phyloP scores from a whole-genome alignment of 1,140 invertebrate genomes.

The Acromyrmex heyeri region DNA sequence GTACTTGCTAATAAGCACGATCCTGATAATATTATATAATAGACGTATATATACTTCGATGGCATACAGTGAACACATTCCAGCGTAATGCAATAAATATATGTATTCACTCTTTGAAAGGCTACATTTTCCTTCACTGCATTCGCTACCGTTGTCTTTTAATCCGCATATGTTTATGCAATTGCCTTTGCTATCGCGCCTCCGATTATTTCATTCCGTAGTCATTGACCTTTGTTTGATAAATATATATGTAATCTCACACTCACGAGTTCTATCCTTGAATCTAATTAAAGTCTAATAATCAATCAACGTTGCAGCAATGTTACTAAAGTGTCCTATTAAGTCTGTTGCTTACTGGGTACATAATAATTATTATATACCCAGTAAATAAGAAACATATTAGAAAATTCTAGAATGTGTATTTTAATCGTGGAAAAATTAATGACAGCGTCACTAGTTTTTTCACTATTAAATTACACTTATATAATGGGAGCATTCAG shows the following conservation, averaged over 20 bases:
- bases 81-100: background rate
- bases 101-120: background rate
- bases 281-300: too few species aligned
- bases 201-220: background rate
- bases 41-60: background rate
- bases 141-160: background rate
- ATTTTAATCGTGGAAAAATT: too few species aligned
- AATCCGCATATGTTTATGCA: background rate
- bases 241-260: background rate
- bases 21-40: conserved; percentile 1
- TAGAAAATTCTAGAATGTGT: too few species aligned
- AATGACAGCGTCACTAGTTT: too few species aligned
- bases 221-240: background rate
- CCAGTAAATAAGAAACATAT: too few species aligned
- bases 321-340: too few species aligned
- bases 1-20: background rate
- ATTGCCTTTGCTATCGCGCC: background rate
- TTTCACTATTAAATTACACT: too few species aligned
- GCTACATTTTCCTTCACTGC: background rate
- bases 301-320: too few species aligned
- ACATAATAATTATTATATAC: too few species aligned
- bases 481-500: too few species aligned
- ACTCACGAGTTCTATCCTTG: too few species aligned
- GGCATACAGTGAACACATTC: background rate
- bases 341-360: too few species aligned